Percentiles rank a stretch among this genome's conserved stretches.
Conservation (phyloP, 2,888 invertebrate species). For the Melangyna quadrimaculata region DNA sequence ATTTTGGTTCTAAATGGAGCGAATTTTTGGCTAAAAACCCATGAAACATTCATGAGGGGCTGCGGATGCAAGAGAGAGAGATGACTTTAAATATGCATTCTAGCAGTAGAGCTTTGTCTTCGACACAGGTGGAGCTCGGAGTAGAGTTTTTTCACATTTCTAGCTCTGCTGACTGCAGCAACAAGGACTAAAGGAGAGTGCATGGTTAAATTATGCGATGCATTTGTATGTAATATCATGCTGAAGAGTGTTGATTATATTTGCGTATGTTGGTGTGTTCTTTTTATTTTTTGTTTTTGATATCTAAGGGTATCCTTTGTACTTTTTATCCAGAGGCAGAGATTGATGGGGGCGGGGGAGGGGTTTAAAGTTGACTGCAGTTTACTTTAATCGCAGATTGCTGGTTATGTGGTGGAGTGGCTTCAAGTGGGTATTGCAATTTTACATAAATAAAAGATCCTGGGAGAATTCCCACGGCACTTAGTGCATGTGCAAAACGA, state of each 20-base stretch:
- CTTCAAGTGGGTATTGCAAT: constrained; percentile 61
- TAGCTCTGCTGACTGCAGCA: background rate
- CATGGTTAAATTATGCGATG: constrained; percentile 63
- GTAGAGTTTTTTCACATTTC: background rate
- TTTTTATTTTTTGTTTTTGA: background rate
- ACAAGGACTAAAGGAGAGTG: constrained; percentile 28
- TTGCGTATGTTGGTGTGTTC: constrained; percentile 11
- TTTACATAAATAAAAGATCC: constrained; percentile 62
- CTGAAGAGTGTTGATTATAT: constrained; percentile 50
- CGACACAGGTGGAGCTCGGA: constrained; percentile 21
- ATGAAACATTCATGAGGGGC: constrained; percentile 63
- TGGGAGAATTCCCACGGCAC: constrained; percentile 62
- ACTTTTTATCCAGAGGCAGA: background rate
- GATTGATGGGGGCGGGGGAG: background rate
- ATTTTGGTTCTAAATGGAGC: constrained; percentile 53
- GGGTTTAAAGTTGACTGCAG: constrained; percentile 47
- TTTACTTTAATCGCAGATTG: constrained; percentile 58
- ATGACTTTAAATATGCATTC: constrained; percentile 52
- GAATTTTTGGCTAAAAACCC: constrained; percentile 63
- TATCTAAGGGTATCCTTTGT: constrained; percentile 17
- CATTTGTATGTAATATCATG: constrained; percentile 47
- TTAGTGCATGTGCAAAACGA: constrained; percentile 26
- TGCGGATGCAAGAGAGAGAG: background rate
- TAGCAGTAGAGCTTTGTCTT: constrained; percentile 53
- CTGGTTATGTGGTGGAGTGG: constrained; percentile 48